Evolutionary conservation across 2,113 vertebrate species (phyloP).

Genomic region (Eira barbara): DNA sequence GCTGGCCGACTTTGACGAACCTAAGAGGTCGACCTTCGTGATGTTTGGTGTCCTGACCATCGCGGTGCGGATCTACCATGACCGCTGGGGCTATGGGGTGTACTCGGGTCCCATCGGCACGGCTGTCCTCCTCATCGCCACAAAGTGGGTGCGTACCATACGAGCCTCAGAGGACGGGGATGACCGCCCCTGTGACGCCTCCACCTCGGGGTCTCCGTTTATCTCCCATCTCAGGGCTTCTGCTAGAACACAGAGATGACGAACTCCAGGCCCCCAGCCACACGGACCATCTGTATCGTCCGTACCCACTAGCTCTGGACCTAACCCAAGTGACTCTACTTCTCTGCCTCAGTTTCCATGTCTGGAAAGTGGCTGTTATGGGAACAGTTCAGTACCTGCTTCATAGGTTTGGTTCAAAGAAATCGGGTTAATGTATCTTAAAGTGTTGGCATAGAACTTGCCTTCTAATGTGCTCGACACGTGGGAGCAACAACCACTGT

Average conservation of each 20-base stretch:
- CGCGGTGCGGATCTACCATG: conserved; percentile 93
- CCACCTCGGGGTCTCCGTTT: rapidly evolving
- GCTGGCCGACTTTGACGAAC: conserved; percentile 96
- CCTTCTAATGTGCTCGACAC: neutral
- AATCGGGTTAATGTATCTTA: rapidly evolving
- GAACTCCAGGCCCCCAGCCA: rapidly evolving
- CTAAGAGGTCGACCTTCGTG: conserved; percentile 90
- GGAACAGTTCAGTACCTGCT: rapidly evolving
- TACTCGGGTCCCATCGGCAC: conserved; percentile 96
- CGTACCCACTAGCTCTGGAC: neutral
- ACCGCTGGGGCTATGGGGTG: conserved; percentile 95
- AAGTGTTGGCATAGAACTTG: rapidly evolving
- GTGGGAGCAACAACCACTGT: rapidly evolving
- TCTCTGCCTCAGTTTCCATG: neutral
- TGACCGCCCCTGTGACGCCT: rapidly evolving
- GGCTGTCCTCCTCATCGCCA: conserved; percentile 91
- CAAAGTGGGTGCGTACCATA: conserved; percentile 90
- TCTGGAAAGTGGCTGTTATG: neutral
- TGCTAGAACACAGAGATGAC: rapidly evolving
- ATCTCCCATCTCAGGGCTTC: neutral
- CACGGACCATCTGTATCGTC: rapidly evolving
- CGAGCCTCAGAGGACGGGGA: rapidly evolving
- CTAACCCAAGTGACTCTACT: rapidly evolving
- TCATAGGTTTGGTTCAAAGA: neutral
- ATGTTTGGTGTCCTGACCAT: conserved; percentile 96